Conservation (phyloP, 2,888 invertebrate species). For the Mythimna albipuncta region DNA sequence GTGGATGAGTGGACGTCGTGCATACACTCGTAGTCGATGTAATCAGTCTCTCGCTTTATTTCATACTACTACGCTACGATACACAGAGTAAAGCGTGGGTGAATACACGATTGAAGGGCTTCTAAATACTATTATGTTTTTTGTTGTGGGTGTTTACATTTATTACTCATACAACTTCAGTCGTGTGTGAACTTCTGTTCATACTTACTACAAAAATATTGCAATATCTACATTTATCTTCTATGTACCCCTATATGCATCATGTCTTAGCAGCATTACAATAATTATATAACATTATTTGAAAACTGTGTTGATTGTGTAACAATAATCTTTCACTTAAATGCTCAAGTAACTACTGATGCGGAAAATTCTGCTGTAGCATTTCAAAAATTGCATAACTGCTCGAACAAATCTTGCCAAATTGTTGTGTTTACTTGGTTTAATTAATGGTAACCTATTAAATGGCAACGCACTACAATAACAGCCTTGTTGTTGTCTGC, state of each 20-base stretch:
- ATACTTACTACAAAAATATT: not conserved
- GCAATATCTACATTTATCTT: not conserved
- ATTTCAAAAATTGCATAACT: not conserved
- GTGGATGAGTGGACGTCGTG: slow-evolving; percentile 19
- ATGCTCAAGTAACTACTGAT: not conserved
- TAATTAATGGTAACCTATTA: slow-evolving; percentile 4
- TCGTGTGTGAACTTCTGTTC: not conserved
- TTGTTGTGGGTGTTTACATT: not conserved
- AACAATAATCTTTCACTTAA: slow-evolving; percentile 1
- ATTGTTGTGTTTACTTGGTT: slow-evolving; percentile 42
- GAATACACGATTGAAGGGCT: slow-evolving; percentile 7
- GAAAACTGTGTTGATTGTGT: slow-evolving; percentile 18
- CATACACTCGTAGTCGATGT: slow-evolving; percentile 15
- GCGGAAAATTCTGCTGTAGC: not conserved
- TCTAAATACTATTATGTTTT: slow-evolving; percentile 2
- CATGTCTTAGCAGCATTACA: not conserved
- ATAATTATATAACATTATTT: not conserved
- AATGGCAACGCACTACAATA: not conserved
- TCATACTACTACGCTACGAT: slow-evolving; percentile 18
- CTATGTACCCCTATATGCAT: no score
- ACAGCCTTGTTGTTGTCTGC: slow-evolving; percentile 25
- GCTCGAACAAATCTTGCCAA: not conserved
- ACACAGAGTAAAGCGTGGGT: slow-evolving; percentile 29
- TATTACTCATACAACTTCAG: not conserved
- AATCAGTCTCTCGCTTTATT: slow-evolving; percentile 22